Base-by-base conservation (phyloP, 2,888 invertebrate species). In the Balanococcus diminutus region DNA sequence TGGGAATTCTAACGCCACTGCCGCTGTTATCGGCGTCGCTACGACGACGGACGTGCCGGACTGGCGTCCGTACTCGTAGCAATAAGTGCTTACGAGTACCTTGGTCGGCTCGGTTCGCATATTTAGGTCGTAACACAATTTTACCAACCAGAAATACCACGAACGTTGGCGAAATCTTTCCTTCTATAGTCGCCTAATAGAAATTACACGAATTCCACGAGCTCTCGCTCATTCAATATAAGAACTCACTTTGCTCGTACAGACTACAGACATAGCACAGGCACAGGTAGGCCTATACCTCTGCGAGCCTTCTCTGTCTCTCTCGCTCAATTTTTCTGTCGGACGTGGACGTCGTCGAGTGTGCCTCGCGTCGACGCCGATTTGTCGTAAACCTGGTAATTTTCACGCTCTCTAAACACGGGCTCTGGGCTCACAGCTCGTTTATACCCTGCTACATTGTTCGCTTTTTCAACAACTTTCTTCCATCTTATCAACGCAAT, bases 71-170 rank as follows among this genome's bases (percentile, higher is more conserved):
- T 31, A 67, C 56, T 51, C 51, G n/a, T n/a, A 16, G 67, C 67
- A 67, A 67, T 67, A n/a, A n/a, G n/a, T n/a, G n/a, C n/a, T n/a
- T n/a, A n/a, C n/a, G n/a, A n/a, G n/a, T n/a, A 67, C 16, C 67
- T 28, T 67, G n/a, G n/a, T n/a, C 28, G 67, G 22, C 42, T 42
- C n/a, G n/a, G 42, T 22, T 56, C 56, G 56, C 6, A 56, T 56
- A 79, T 79, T 19, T 79, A 79, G 75, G 75, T 79, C 75, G 36
- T 79, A 79, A 36, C 75, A 79, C 75, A 36, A 79, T 79, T 79
- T 79, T 36, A 79, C 28, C 75, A 36, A 79, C 75, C 75, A 79
- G 75, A 79, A 79, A 79, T 79, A 79, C 75, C 75, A 36, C 75
- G 75, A 72, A 32, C 75, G 75, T 79, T 79, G 36, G 36, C 75